Percentiles rank a stretch among this genome's conserved stretches.
Evolutionary conservation across 2,113 vertebrate species (phyloP).

Genomic region (Tamias sibiricus): DNA sequence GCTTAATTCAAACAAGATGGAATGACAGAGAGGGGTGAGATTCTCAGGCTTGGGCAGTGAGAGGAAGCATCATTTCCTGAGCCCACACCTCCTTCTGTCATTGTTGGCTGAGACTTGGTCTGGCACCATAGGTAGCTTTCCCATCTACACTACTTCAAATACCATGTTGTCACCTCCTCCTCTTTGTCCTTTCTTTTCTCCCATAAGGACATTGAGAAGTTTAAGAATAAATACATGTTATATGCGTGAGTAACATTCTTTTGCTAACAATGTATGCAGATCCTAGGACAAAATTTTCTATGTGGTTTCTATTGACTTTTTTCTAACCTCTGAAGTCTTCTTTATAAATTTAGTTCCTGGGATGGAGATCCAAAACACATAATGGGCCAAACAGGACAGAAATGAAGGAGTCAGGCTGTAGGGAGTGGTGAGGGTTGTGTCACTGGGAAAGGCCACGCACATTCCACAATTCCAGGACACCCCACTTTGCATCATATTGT

Average conservation of each 20-base stretch:
- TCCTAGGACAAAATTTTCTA: background rate
- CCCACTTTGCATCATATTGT: background rate
- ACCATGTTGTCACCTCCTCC: background rate
- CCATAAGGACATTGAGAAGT: background rate
- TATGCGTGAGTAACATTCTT: background rate
- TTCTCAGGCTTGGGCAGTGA: background rate
- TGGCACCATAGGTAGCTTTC: background rate
- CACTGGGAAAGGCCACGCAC: background rate
- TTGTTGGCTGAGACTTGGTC: background rate
- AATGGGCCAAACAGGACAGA: background rate
- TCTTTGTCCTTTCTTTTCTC: background rate
- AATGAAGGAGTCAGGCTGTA: background rate
- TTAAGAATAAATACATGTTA: background rate
- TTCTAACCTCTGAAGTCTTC: background rate
- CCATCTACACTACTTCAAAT: background rate
- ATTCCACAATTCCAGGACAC: background rate
- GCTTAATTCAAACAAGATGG: background rate
- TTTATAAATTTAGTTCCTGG: background rate
- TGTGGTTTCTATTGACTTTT: background rate
- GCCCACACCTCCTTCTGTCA: constrained; percentile 23
- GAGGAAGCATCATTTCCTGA: background rate
- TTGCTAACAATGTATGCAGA: constrained; percentile 10
- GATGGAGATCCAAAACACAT: background rate
- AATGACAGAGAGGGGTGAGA: background rate
- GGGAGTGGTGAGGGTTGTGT: background rate